Evolutionary conservation across 2,113 vertebrate species (phyloP).

Genomic region (Cinclus mexicanus): DNA sequence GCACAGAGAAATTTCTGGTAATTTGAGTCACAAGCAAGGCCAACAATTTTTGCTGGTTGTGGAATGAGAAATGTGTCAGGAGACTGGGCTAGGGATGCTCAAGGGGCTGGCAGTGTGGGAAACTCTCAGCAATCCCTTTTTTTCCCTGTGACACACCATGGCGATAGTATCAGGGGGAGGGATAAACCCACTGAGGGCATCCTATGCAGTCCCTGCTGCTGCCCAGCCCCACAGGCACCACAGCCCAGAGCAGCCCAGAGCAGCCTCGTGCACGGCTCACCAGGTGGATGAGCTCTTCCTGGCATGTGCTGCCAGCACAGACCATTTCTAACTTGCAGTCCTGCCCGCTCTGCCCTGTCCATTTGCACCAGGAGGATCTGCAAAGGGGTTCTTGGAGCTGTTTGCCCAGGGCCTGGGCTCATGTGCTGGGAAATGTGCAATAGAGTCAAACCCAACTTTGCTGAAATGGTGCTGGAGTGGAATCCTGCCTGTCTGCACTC

Average conservation of each 20-base stretch:
- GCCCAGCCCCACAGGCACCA: background rate
- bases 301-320: background rate
- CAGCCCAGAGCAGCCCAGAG: background rate
- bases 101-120: accelerated
- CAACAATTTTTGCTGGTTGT: background rate
- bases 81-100: background rate
- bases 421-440: accelerated
- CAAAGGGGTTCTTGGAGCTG: background rate
- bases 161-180: background rate
- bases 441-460: background rate
- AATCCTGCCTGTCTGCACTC: background rate
- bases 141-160: background rate
- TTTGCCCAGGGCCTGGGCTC: background rate
- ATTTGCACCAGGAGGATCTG: background rate
- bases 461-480: background rate
- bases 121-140: background rate
- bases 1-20: background rate
- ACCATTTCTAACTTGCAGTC: accelerated
- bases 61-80: background rate
- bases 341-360: background rate
- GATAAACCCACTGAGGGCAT: accelerated
- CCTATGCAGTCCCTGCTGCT: background rate
- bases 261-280: accelerated
- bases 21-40: background rate
- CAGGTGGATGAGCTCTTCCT: accelerated